Conservation (phyloP, 1,140 invertebrate genomes). For the Saccostrea cuccullata region DNA sequence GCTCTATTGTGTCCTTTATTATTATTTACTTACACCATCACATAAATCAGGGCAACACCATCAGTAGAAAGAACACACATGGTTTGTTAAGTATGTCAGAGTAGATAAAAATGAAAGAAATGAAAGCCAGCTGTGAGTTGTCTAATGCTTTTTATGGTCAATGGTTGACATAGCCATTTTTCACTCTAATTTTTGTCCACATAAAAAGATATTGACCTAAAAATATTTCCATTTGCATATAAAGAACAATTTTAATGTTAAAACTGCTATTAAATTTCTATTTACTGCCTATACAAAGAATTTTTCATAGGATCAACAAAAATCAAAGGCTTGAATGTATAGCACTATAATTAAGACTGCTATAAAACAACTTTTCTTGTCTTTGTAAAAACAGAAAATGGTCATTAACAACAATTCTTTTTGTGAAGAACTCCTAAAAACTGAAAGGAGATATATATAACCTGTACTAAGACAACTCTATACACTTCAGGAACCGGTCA, state of each 20-base stretch:
- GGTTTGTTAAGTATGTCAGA: neutral
- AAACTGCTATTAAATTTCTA: neutral
- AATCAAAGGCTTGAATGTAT: neutral
- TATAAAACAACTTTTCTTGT: neutral
- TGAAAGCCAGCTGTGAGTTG: neutral
- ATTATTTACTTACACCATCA: conserved; percentile 28
- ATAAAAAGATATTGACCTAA: too few relatives aligned
- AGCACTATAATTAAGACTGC: neutral
- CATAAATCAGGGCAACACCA: conserved; percentile 7
- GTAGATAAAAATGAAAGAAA: conserved; percentile 15
- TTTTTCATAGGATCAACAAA: neutral
- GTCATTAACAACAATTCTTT: neutral
- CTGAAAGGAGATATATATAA: conserved; percentile 20
- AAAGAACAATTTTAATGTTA: neutral
- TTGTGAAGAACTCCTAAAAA: conserved; percentile 7
- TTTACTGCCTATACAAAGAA: neutral
- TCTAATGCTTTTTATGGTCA: conserved; percentile 7
- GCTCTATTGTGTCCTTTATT: conserved; percentile 11
- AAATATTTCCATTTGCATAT: neutral
- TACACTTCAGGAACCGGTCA: neutral
- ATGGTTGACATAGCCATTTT: neutral
- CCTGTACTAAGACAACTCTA: neutral
- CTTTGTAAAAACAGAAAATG: neutral
- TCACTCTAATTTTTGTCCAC: neutral
- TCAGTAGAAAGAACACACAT: neutral